phyloP scores from a whole-genome alignment of 2,888 invertebrate species.

The Pharmacophagus antenor region DNA sequence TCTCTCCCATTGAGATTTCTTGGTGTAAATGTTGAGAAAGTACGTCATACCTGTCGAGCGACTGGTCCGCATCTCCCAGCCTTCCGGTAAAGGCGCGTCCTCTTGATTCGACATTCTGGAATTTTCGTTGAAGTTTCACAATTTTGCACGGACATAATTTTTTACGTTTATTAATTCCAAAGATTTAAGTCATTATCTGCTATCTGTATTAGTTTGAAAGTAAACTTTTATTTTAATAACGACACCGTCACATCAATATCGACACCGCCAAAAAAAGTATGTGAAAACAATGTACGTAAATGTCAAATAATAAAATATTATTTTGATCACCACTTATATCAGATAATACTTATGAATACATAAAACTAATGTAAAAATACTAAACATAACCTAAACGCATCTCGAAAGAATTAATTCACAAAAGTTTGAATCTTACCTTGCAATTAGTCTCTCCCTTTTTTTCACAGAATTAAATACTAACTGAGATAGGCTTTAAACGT shows the following conservation, averaged over 20 bases:
- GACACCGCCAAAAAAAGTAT: background rate
- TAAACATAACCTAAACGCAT: background rate
- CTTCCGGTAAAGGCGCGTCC: constrained; percentile 86
- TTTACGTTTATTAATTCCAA: constrained; percentile 1
- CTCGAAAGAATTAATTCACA: background rate
- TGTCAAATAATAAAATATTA: background rate
- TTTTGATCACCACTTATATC: constrained; percentile 11
- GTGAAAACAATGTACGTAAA: background rate
- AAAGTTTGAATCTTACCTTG: constrained; percentile 3
- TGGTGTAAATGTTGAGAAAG: constrained; percentile 96
- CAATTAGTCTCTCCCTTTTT: background rate
- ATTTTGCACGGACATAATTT: constrained; percentile 5
- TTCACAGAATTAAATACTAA: background rate
- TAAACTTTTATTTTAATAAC: too few relatives aligned
- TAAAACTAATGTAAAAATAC: background rate
- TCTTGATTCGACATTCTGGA: constrained; percentile 74
- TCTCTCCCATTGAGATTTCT: constrained; percentile 98
- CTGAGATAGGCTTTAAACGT: background rate
- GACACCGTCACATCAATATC: background rate
- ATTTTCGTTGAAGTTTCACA: constrained; percentile 39
- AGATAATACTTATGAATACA: background rate
- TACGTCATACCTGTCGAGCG: constrained; percentile 95
- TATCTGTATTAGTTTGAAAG: too few relatives aligned
- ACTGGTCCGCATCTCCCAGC: constrained; percentile 96
- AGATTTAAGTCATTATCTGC: too few relatives aligned